A percentile compares a stretch with the other conserved stretches of the same genome.
Evolutionary conservation across 2,113 vertebrate species (phyloP).

Genomic region (Onychostoma macrolepis): DNA sequence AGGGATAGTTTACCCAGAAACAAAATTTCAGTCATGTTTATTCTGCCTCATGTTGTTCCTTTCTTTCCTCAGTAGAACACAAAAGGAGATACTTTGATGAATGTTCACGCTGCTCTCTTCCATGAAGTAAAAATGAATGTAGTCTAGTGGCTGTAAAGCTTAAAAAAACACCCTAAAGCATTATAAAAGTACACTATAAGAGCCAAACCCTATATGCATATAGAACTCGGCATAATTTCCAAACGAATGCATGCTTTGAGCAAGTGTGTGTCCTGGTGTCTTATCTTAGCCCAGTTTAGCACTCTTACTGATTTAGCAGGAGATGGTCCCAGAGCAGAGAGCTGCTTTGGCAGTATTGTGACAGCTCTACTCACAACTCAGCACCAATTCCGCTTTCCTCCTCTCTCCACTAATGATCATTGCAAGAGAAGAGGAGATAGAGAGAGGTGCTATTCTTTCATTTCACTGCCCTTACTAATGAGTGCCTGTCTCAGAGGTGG

Average conservation of each 20-base stretch:
- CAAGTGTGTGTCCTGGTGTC: not conserved
- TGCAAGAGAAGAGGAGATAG: slow-evolving; percentile 11
- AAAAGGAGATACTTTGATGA: not conserved
- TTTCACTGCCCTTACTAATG: slow-evolving; percentile 19
- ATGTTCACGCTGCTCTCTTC: not conserved
- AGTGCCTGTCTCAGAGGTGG: slow-evolving; percentile 6
- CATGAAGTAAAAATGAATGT: not conserved
- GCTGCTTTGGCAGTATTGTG: slow-evolving; percentile 18
- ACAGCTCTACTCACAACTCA: slow-evolving; percentile 16
- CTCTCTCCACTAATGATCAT: slow-evolving; percentile 40
- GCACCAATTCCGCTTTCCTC: slow-evolving; percentile 15
- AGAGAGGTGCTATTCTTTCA: slow-evolving; percentile 1
- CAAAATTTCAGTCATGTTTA: not conserved
- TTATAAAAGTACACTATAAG: not conserved
- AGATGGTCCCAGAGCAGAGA: slow-evolving; percentile 10
- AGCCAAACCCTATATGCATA: not conserved
- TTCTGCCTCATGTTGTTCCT: not conserved
- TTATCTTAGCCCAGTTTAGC: not conserved
- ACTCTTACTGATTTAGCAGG: slow-evolving; percentile 12
- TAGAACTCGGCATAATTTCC: not conserved
- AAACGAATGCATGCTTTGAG: not conserved
- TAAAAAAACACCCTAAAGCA: not conserved
- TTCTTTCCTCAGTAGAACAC: not conserved
- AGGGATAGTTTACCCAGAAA: not conserved
- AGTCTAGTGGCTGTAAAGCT: not conserved